A percentile compares a stretch with the other conserved stretches of the same genome.
phyloP scores from a whole-genome alignment of 2,888 invertebrate species.

The Cheilosia vulpina region DNA sequence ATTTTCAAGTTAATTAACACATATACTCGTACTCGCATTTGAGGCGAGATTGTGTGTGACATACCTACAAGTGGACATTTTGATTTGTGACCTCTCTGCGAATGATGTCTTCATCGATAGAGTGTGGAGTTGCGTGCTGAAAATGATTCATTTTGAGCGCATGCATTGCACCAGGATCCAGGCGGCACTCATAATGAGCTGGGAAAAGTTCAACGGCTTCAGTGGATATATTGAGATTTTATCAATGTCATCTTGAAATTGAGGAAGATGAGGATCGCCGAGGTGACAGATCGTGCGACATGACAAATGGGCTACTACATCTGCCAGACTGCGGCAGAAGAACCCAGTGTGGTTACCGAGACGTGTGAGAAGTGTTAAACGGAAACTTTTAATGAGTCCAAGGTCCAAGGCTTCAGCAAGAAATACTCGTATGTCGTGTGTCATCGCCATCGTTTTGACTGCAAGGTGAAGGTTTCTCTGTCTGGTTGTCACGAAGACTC shows the following conservation, averaged over 20 bases:
- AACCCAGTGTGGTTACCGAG: no score
- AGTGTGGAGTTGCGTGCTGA: constrained; percentile 40
- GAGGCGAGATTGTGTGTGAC: constrained; percentile 66
- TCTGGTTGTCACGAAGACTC: no score
- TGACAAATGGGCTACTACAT: background rate
- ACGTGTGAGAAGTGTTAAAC: no score
- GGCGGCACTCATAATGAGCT: background rate
- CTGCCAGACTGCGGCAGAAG: no score
- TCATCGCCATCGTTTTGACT: no score
- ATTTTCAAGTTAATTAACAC: constrained; percentile 70
- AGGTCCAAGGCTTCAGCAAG: no score
- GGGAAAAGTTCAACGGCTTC: constrained; percentile 33
- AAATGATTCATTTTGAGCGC: constrained; percentile 46
- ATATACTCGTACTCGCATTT: constrained; percentile 29
- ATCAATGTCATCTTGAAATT: background rate
- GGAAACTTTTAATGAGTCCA: no score
- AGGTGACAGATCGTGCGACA: background rate
- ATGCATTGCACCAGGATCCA: background rate
- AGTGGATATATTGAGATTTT: background rate
- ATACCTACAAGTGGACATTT: constrained; percentile 63
- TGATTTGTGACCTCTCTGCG: constrained; percentile 69
- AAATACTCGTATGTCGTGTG: no score
- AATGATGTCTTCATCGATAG: constrained; percentile 60
- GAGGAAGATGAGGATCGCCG: background rate
- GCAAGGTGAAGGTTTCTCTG: no score